Evolutionary conservation across 2,888 invertebrate genomes (phyloP).

Genomic region (Ganaspis brasiliensis): DNA sequence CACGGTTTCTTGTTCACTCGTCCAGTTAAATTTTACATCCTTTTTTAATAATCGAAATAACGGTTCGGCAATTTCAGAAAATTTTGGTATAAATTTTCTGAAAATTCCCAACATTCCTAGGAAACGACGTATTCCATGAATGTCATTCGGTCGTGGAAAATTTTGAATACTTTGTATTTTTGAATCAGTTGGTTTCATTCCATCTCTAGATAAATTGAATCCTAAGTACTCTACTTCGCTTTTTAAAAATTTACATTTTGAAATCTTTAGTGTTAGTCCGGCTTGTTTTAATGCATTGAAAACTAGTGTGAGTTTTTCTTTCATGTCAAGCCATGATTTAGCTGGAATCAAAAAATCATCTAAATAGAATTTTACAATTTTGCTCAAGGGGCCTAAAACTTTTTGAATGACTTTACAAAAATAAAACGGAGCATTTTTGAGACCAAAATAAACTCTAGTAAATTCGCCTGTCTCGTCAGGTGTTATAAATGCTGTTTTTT

Average conservation of each 20-base stretch:
- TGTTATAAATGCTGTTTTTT: not conserved
- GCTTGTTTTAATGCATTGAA: slow-evolving; percentile 2
- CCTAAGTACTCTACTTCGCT: too few species aligned
- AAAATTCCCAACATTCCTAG: slow-evolving; percentile 4
- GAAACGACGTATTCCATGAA: not conserved
- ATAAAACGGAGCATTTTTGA: slow-evolving; percentile 7
- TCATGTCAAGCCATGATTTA: not conserved
- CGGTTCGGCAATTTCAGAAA: not conserved
- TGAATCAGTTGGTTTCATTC: slow-evolving; percentile 23
- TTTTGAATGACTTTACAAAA: not conserved
- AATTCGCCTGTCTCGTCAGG: too few species aligned
- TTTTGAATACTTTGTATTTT: slow-evolving; percentile 11
- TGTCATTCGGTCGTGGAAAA: slow-evolving; percentile 19
- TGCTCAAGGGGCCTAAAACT: not conserved
- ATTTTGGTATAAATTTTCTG: not conserved
- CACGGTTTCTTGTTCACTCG: not conserved
- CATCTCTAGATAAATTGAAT: not conserved
- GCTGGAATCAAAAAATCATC: slow-evolving; percentile 8
- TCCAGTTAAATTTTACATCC: not conserved
- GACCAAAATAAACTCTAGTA: not conserved
- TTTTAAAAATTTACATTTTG: slow-evolving; percentile 41
- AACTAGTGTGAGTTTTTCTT: not conserved
- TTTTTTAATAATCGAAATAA: not conserved
- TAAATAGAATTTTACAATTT: not conserved
- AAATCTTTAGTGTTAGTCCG: slow-evolving; percentile 12